Evolutionary conservation across 2,888 invertebrate genomes (phyloP).

Genomic region (Troides aeacus): DNA sequence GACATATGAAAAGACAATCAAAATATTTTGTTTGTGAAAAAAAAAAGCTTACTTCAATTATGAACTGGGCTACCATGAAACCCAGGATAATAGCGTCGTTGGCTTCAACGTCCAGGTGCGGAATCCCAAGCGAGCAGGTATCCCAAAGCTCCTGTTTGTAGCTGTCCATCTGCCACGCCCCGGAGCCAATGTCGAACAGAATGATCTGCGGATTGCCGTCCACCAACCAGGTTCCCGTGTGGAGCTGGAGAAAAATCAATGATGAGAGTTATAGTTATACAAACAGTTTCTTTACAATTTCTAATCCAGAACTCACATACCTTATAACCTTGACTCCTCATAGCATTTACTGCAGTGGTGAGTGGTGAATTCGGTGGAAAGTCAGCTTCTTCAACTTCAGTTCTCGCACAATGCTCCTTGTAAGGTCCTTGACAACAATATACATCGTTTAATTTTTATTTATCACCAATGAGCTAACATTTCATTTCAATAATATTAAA

Average conservation of each 20-base stretch:
- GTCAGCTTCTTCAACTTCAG: slow-evolving; percentile 97
- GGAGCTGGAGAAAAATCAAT: slow-evolving; percentile 78
- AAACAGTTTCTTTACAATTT: background rate
- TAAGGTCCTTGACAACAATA: slow-evolving; percentile 84
- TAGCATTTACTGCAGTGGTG: slow-evolving; percentile 85
- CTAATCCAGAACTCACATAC: slow-evolving; percentile 61
- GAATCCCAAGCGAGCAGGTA: slow-evolving; percentile 90
- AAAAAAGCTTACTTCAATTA: slow-evolving; percentile 84
- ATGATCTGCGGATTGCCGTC: slow-evolving; percentile 99
- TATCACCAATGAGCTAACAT: too few species aligned
- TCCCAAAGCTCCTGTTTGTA: slow-evolving; percentile 98
- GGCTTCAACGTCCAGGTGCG: slow-evolving; percentile 95
- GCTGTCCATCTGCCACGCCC: slow-evolving; percentile 96
- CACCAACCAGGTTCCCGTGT: slow-evolving; percentile 99
- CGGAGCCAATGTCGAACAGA: slow-evolving; percentile 97
- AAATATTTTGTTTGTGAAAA: too few species aligned
- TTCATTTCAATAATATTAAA: too few species aligned
- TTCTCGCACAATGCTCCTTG: slow-evolving; percentile 94
- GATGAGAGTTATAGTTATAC: background rate
- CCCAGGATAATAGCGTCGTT: slow-evolving; percentile 98
- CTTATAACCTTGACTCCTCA: slow-evolving; percentile 93
- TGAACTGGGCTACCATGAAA: slow-evolving; percentile 95
- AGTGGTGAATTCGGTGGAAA: slow-evolving; percentile 88
- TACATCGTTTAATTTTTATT: background rate
- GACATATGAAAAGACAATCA: too few species aligned